Evolutionary conservation across 2,797 vertebrate species (phyloP), one percentile per base, ranked within the genome.

Genomic region (Neopelma chrysocephalum): DNA sequence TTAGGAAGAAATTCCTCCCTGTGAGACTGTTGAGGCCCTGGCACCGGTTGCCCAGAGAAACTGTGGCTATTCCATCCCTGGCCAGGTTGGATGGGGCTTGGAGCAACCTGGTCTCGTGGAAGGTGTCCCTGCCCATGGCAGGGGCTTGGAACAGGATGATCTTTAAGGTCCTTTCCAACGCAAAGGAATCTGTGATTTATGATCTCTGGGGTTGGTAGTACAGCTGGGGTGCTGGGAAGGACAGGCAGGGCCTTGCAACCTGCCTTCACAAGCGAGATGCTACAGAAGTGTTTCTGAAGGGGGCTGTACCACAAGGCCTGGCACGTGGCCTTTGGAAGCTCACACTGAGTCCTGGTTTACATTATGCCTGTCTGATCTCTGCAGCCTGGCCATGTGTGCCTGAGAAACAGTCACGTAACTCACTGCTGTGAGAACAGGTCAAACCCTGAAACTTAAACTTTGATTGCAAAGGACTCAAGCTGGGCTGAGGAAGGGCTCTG

Each of bases 221-320:
- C 20, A 25, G 19, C 6, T 38, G n/a, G 84, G 47, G 23, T 6
- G 19, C 4, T 43, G 19, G 36, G 40, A 89, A 56, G 64, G 27
- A 48, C 38, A 32, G 11, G 15, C 34, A 53, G 83, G 25, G 15
- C 50, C 19, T 25, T 11, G 31, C 48, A n/a, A n/a, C 0, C 2
- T 7, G 10, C 36, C 16, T 12, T 38, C 48, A 10, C 0, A 3
- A 66, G 32, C 0, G 0, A 80, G 77, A 57, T n/a, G 40, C 54
- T 47, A 12, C 25, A 29, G 14, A n/a, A 0, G 0, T 7, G 14
- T 32, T 54, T 16, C 29, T 29, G 36, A 36, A 6, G 26, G 26
- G 16, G 11, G n/a, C 43, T 38, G 70, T 5, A 36, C 48, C 45
- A 13, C 43, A 5, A 50, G 84, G 22, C 72, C 56, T 22, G 11